Base-by-base conservation (phyloP, 2,113 vertebrate genomes). In the Cepphus grylle region DNA sequence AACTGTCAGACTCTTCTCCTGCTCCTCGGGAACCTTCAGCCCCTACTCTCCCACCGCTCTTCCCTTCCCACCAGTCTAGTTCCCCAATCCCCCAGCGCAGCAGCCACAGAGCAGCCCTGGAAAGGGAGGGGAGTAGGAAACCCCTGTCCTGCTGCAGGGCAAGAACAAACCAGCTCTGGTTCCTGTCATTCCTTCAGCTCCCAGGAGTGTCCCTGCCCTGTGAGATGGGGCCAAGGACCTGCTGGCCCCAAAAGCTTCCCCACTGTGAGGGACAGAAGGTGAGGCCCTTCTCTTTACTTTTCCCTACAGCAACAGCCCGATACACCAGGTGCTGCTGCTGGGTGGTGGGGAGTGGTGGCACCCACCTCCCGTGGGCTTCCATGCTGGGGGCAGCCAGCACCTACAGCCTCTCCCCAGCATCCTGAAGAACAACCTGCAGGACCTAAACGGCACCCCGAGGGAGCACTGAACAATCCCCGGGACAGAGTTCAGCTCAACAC, bases 11-110 rank as follows among this genome's bases (percentile, higher is more conserved):
- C 38, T 77, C 49, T 59, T 5, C 59, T 34, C 26, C 70, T 70
- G 8, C 29, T 18, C 25, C 65, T 71, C 4, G 1, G 49, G 38
- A 25, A 12, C 17, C 2, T 10, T 5, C 0, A 2, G 11, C 5
- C 29, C 34, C 18, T 8, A 3, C 26, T 55, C 47, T 49, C 74
- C 27, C 30, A 8, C 49, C 3, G 49, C n/a, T 61, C 63, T 1
- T 26, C 11, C 67, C 49, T 52, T 26, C 38, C 61, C 36, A 38
- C 61, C 19, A 40, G 23, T 5, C 30, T 19, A 32, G 30, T 1
- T 15, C 32, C 76, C 47, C 52, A 79, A 0, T 5, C 11, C 8
- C 47, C 12, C 50, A 23, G 59, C 3, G 5, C 34, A 5, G n/a
- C 0, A 0, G 55, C 5, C 53, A 16, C 6, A 5, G 72, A 63